Percentiles rank a stretch among this genome's conserved stretches.
Evolutionary conservation across 2,113 vertebrate species (phyloP).

Genomic region (Chaetops frenatus): DNA sequence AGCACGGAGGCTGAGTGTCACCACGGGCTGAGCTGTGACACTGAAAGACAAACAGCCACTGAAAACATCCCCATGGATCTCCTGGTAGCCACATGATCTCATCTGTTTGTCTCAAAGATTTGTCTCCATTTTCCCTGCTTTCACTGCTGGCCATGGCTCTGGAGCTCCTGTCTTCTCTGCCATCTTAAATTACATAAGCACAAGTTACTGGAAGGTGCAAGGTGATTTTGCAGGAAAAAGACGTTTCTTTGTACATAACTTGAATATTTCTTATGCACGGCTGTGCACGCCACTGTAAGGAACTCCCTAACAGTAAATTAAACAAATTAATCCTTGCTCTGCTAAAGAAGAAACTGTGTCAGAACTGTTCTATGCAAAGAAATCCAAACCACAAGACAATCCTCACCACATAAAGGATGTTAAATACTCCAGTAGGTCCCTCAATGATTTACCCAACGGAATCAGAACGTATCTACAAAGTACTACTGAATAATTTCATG

Average conservation of each 20-base stretch:
- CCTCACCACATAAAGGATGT: neutral
- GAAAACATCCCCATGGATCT: neutral
- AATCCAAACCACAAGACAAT: neutral
- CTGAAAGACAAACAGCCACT: neutral
- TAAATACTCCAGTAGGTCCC: neutral
- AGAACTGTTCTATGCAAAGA: neutral
- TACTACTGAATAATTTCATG: neutral
- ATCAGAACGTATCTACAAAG: neutral
- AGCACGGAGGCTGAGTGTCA: neutral
- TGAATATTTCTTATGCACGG: neutral
- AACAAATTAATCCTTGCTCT: neutral
- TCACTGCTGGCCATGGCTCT: neutral
- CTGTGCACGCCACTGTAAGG: neutral
- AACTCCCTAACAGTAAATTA: neutral
- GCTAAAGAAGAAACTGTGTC: neutral
- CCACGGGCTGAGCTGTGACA: neutral
- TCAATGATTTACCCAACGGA: neutral
- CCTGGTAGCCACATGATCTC: neutral
- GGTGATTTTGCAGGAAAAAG: neutral
- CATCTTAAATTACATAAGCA: neutral
- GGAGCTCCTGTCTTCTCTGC: neutral
- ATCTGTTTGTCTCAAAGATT: neutral
- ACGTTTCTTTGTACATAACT: neutral
- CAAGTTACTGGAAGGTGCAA: neutral
- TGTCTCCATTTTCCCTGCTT: neutral